Evolutionary conservation across 1,140 invertebrate genomes (phyloP).

Genomic region (Pseudachorutes palmiensis): DNA sequence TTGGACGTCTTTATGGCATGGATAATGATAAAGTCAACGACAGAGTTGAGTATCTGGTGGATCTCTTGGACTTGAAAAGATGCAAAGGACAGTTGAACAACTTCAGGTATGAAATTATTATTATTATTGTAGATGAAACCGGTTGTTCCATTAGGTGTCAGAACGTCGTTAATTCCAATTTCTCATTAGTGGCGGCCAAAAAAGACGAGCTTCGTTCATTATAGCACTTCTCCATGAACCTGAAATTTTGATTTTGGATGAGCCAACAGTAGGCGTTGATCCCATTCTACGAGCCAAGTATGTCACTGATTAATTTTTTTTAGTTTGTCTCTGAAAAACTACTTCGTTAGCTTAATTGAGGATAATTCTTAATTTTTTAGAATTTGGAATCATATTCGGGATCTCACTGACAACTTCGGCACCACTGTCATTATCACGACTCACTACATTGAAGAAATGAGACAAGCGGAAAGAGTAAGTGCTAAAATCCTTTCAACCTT

Average conservation of each 20-base stretch:
- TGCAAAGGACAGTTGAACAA: slow-evolving; percentile 76
- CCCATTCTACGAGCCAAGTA: slow-evolving; percentile 26
- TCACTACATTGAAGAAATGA: slow-evolving; percentile 5
- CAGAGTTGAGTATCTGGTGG: slow-evolving; percentile 65
- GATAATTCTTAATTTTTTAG: neutral
- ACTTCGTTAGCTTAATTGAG: neutral
- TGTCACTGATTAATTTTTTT: slow-evolving; percentile 2
- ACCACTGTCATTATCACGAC: neutral
- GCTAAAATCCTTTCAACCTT: neutral
- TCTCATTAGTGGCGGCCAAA: slow-evolving; percentile 45
- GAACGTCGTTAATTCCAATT: slow-evolving; percentile 3
- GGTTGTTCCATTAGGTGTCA: no score
- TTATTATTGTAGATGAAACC: no score
- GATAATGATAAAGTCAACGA: slow-evolving; percentile 41
- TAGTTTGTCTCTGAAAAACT: no score
- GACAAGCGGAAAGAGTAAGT: neutral
- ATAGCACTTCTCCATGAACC: slow-evolving; percentile 86
- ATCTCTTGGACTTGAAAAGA: slow-evolving; percentile 78
- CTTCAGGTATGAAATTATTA: slow-evolving; percentile 56
- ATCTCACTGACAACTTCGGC: neutral
- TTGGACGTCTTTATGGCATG: slow-evolving; percentile 50
- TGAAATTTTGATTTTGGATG: slow-evolving; percentile 69
- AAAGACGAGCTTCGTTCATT: slow-evolving; percentile 81
- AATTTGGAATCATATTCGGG: slow-evolving; percentile 3
- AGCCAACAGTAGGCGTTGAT: slow-evolving; percentile 28